Percentiles rank a stretch among this genome's conserved stretches.
These are phyloP conservation scores for Chelonia mydas DNA, from an alignment of 2,797 vertebrate genomes.

Conservation along the genomic window DNA sequence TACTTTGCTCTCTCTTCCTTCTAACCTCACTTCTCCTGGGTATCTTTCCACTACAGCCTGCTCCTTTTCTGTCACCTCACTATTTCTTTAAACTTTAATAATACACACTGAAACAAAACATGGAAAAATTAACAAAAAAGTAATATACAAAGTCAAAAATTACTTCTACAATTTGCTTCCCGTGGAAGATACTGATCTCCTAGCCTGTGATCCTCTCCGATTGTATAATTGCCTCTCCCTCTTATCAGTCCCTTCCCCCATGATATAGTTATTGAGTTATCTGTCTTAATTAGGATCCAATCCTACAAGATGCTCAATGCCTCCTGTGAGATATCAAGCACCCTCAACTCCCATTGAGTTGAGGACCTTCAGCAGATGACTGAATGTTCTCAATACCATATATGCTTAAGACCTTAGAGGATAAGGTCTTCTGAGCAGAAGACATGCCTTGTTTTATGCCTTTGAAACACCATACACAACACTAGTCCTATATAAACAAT, in stretches of 20 bases:
- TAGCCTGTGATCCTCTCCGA: neutral
- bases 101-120: neutral
- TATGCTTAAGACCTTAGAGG: neutral
- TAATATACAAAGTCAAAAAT: neutral
- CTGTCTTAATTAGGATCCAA: neutral
- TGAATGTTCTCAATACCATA: neutral
- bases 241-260: neutral
- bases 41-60: neutral
- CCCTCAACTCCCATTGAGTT: neutral
- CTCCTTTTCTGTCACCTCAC: neutral
- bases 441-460: neutral
- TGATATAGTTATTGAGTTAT: neutral
- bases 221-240: neutral
- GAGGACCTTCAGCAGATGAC: neutral
- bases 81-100: neutral
- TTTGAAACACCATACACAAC: neutral
- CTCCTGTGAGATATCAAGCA: neutral
- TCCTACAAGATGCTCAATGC: neutral
- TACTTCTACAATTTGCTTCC: neutral
- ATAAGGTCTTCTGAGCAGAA: neutral
- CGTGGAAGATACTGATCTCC: neutral
- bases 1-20: neutral
- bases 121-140: neutral
- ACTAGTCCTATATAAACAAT: neutral
- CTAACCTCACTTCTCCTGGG: neutral